Base-by-base conservation (phyloP, 2,888 invertebrate genomes). In the Cacoxenus indagator region DNA sequence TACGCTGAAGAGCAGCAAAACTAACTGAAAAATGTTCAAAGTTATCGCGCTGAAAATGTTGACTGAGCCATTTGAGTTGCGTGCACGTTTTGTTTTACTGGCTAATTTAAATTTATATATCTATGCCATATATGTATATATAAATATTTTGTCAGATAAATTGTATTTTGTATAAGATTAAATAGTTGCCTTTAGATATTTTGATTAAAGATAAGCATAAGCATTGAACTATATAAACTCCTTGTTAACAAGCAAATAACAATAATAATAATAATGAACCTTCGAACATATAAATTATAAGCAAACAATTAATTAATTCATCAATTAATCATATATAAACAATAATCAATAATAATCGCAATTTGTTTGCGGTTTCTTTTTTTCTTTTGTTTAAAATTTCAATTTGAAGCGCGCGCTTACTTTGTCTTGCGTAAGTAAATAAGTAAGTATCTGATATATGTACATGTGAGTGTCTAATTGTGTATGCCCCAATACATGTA, bases 401-500 rank as follows among this genome's bases (percentile, higher is more conserved):
- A 22, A 19, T 51, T 22, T 51, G 17, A 51, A 19, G 1, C 22
- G 11, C 9, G 22, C 51, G 22, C 22, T 22, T 22, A 51, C 22
- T 9, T 51, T 6, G n/a, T 37, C 14, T 37, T 37, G 3, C 37
- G 14, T 37, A 37, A 2, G 45, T 73, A 68, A 68, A 55, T 71
- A 71, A 45, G 48, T 29, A 64, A 51, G 65, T 57, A 57, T 65
- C 19, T 24, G 27, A 9, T 51, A 46, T 69, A 64, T 66, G 24
- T 68, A 73, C 69, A 65, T 57, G 66, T 22, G 37, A 11, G 8
- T 37, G 37, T 37, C 9, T 37, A 37, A 37, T 37, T 37, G 14
- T 51, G 51, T 73, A 73, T 75, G 75, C 70, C 72, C 74, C 75
- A 75, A 74, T 69, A 64, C 67, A 68, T 57, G 67, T 74, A 67